phyloP scores from a whole-genome alignment of 1,140 invertebrate species.

The Diachasma alloeum region DNA sequence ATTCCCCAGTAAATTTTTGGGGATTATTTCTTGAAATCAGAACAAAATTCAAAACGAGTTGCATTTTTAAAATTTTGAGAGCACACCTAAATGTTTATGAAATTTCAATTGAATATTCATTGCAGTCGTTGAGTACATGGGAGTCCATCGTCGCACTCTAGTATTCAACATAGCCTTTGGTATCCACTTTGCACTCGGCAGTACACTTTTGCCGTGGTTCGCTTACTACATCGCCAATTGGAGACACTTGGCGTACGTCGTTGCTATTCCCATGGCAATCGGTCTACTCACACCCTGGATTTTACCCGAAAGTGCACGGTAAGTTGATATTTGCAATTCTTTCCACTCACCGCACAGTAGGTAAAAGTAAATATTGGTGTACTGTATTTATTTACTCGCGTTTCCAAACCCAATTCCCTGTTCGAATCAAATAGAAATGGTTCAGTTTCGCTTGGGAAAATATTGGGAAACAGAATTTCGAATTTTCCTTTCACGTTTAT shows the following conservation, averaged over 20 bases:
- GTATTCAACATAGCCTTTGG: constrained; percentile 60
- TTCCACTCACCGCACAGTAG: constrained; percentile 3
- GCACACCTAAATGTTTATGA: no score
- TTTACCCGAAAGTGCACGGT: constrained; percentile 61
- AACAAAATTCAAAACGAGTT: no score
- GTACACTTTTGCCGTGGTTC: constrained; percentile 56
- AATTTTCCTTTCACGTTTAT: no score
- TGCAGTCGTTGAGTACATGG: constrained; percentile 60
- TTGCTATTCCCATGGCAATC: constrained; percentile 48
- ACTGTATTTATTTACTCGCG: not conserved
- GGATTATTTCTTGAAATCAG: no score
- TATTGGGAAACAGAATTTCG: no score
- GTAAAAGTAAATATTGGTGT: not conserved
- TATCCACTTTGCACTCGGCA: constrained; percentile 54
- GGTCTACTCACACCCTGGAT: constrained; percentile 60
- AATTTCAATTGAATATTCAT: not conserved
- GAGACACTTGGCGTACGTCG: constrained; percentile 53
- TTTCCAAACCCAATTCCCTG: not conserved
- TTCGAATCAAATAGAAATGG: not conserved
- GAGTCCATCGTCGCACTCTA: constrained; percentile 51
- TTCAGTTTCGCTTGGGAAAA: not conserved
- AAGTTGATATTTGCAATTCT: constrained; percentile 4
- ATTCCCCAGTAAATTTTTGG: no score
- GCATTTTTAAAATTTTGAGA: no score
- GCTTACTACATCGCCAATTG: constrained; percentile 60